phyloP scores from a whole-genome alignment of 2,113 vertebrate species.

The Pygoscelis adeliae region DNA sequence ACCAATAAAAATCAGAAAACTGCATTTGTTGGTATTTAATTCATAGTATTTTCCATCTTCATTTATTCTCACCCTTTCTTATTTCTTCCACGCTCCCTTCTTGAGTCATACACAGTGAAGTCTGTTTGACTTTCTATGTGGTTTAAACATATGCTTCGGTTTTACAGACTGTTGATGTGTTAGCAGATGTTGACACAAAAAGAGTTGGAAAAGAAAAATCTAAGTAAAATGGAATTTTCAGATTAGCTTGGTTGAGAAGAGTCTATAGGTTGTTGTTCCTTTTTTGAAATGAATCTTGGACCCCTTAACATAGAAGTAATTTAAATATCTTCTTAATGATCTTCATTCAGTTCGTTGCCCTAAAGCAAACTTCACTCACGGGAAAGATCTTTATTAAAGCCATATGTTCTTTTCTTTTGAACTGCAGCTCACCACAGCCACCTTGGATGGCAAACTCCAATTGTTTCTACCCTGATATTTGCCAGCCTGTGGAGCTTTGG shows the following conservation, averaged over 20 bases:
- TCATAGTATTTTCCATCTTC: conserved; percentile 43
- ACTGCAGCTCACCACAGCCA: conserved; percentile 85
- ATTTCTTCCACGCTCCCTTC: not conserved
- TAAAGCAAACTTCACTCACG: not conserved
- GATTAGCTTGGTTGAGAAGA: not conserved
- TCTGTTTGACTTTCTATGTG: conserved; percentile 46
- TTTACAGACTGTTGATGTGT: conserved; percentile 32
- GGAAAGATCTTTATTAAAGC: conserved; percentile 5
- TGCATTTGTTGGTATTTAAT: conserved; percentile 24
- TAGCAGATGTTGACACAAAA: conserved; percentile 42
- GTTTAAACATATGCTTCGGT: conserved; percentile 45
- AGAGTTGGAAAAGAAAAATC: conserved; percentile 31
- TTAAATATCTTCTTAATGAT: not conserved
- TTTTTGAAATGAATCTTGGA: not conserved
- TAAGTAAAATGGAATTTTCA: conserved; percentile 41
- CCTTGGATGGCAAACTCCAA: conserved; percentile 85
- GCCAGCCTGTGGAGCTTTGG: not conserved
- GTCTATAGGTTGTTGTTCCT: not conserved
- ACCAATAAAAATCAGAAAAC: conserved; percentile 33
- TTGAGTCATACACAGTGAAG: not conserved
- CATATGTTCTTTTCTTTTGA: not conserved
- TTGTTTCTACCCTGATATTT: conserved; percentile 75
- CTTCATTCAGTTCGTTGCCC: not conserved
- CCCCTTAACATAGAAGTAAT: not conserved
- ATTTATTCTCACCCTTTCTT: conserved; percentile 19